phyloP scores from a whole-genome alignment of 2,113 vertebrate genomes.

The Fulmarus glacialis region DNA sequence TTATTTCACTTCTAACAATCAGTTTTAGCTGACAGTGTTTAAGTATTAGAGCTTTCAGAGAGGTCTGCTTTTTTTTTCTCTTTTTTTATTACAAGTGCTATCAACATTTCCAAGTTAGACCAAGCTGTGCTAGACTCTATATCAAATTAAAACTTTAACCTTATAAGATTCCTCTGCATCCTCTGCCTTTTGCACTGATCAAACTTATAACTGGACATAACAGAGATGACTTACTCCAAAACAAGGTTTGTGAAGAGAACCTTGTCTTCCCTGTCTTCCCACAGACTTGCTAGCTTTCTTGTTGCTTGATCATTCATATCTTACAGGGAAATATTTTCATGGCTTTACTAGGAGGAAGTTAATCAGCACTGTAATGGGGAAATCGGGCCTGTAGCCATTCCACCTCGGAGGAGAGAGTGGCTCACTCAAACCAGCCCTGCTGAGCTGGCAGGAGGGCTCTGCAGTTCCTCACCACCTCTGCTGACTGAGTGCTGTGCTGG shows the following conservation, averaged over 20 bases:
- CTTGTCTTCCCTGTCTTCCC: not conserved
- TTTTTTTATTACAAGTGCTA: not conserved
- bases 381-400: fast-evolving
- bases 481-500: too few relatives aligned
- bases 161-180: not conserved
- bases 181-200: not conserved
- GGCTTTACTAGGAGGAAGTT: not conserved
- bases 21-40: not conserved
- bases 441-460: not conserved
- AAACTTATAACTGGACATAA: not conserved
- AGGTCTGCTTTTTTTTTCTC: not conserved
- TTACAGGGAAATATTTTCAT: not conserved
- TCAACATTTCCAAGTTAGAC: not conserved
- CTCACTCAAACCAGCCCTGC: not conserved
- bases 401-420: not conserved
- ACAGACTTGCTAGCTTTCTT: not conserved
- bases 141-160: not conserved
- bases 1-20: not conserved
- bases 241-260: not conserved
- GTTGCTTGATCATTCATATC: not conserved
- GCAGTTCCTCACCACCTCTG: not conserved
- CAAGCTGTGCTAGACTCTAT: not conserved
- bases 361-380: not conserved
- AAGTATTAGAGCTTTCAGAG: not conserved
- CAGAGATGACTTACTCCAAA: fast-evolving